Percentiles rank a stretch among this genome's conserved stretches.
phyloP scores from a whole-genome alignment of 2,888 invertebrate genomes.

The Thera britannica region DNA sequence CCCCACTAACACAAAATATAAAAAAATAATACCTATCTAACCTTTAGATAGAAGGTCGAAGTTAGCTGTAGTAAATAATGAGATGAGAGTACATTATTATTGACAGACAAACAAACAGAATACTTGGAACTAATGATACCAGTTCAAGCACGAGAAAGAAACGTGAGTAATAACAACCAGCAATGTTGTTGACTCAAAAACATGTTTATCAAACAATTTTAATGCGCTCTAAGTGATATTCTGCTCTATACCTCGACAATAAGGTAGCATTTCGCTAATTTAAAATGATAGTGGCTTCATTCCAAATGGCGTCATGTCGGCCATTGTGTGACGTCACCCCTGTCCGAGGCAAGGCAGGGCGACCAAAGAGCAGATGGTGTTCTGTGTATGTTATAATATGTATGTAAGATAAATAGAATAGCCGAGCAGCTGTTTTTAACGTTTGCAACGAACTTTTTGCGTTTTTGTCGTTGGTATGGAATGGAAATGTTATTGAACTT shows the following conservation, averaged over 20 bases:
- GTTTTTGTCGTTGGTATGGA: neutral
- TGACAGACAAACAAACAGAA: conserved; percentile 1
- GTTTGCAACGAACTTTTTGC: conserved; percentile 4
- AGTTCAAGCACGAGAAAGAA: conserved; percentile 14
- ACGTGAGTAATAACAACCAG: conserved; percentile 18
- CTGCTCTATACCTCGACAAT: neutral
- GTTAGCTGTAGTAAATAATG: neutral
- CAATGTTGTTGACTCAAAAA: conserved; percentile 25
- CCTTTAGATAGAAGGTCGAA: neutral
- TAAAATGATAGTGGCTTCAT: conserved; percentile 7
- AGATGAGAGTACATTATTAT: neutral
- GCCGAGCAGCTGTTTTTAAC: conserved; percentile 17
- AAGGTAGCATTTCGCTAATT: conserved; percentile 15
- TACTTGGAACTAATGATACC: conserved; percentile 6
- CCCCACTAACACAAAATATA: no score
- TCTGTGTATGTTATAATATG: neutral
- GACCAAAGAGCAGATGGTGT: conserved; percentile 21
- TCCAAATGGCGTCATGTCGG: conserved; percentile 30
- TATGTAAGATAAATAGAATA: neutral
- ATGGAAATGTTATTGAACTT: conserved; percentile 18
- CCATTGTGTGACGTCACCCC: conserved; percentile 36
- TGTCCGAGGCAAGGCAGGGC: conserved; percentile 15
- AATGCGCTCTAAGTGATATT: neutral
- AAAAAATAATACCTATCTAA: neutral
- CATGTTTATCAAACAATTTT: conserved; percentile 20